Conservation (phyloP, 2,888 invertebrate species). For the Amiota minor region DNA sequence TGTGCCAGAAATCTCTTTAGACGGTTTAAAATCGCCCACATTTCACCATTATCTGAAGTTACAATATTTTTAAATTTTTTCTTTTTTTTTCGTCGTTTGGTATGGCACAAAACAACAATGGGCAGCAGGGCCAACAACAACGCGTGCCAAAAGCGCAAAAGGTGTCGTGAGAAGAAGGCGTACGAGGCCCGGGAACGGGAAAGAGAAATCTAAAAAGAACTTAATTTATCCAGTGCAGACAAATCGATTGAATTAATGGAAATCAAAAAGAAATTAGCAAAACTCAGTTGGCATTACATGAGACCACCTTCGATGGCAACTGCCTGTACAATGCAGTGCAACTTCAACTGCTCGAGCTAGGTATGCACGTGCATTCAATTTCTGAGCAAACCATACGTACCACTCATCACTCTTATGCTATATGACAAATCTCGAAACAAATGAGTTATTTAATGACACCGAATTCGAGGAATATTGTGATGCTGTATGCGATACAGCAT, state of each 20-base stretch:
- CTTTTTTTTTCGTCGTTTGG: too few relatives aligned
- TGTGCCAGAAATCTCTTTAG: too few relatives aligned
- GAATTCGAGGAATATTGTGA: constrained; percentile 91
- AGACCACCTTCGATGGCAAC: constrained; percentile 91
- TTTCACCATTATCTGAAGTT: too few relatives aligned
- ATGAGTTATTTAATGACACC: constrained; percentile 80
- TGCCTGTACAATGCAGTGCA: constrained; percentile 91
- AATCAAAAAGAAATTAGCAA: constrained; percentile 80
- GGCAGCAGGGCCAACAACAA: too few relatives aligned
- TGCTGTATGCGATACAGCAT: constrained; percentile 84
- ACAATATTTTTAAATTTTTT: too few relatives aligned
- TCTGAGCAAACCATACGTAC: constrained; percentile 80
- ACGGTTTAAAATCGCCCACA: too few relatives aligned
- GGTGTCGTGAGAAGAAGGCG: constrained; percentile 88
- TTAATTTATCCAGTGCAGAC: constrained; percentile 84
- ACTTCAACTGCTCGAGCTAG: constrained; percentile 81
- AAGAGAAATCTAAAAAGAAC: constrained; percentile 84
- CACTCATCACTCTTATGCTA: constrained; percentile 91
- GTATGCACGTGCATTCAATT: constrained; percentile 74
- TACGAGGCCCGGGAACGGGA: constrained; percentile 85
- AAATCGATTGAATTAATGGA: constrained; percentile 83
- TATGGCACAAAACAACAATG: too few relatives aligned
- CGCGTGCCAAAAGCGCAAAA: constrained; percentile 88
- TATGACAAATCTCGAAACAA: constrained; percentile 85
- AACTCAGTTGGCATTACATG: constrained; percentile 79